These are phyloP conservation scores for Platanista minor DNA, from an alignment of 2,113 vertebrate species.

Conservation along the genomic window DNA sequence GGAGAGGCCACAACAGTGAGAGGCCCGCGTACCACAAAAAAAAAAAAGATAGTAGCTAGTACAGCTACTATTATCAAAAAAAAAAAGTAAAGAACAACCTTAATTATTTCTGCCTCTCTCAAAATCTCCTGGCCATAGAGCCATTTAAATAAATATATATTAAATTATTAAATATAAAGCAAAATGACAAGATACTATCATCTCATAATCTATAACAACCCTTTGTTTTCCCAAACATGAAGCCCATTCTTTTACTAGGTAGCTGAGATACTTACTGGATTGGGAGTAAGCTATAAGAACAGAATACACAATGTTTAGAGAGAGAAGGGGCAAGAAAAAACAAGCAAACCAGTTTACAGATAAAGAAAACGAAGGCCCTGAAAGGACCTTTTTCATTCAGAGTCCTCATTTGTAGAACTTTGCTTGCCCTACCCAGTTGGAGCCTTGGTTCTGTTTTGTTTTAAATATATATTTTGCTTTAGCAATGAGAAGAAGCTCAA, in stretches of 20 bases:
- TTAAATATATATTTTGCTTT: constrained; percentile 14
- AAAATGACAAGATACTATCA: not conserved
- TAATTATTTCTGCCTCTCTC: not conserved
- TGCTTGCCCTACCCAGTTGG: not conserved
- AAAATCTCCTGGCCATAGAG: not conserved
- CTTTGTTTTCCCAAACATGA: not conserved
- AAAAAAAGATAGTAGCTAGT: too few species aligned
- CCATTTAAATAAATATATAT: not conserved
- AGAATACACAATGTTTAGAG: constrained; percentile 29
- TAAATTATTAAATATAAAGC: constrained; percentile 8
- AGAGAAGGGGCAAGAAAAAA: not conserved
- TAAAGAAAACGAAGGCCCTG: constrained; percentile 27
- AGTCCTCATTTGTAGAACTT: not conserved
- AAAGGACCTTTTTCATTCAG: constrained; percentile 20
- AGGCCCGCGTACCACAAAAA: too few species aligned
- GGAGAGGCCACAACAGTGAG: too few species aligned
- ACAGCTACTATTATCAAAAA: too few species aligned
- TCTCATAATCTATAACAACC: not conserved
- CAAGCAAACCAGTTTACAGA: not conserved
- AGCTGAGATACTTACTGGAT: not conserved
- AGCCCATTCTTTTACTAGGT: not conserved
- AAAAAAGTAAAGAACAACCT: not conserved
- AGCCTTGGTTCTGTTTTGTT: not conserved
- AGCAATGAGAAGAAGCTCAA: not conserved
- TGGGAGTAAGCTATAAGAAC: not conserved